Evolutionary conservation across 2,113 vertebrate species (phyloP).

Genomic region (Mus pahari): DNA sequence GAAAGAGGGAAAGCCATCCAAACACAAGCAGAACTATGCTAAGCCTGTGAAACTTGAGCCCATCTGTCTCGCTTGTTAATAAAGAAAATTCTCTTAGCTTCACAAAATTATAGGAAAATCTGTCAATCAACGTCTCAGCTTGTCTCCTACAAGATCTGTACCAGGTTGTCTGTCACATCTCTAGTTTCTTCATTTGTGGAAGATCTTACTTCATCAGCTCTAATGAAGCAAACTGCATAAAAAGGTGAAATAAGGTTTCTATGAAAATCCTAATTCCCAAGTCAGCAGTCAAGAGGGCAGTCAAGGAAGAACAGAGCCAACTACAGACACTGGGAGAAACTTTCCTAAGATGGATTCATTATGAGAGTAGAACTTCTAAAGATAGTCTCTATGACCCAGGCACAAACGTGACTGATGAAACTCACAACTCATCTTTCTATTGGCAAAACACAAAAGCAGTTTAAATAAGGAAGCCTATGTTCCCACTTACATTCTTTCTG

Average conservation of each 20-base stretch:
- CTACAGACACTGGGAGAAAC: conserved; percentile 39
- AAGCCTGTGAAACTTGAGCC: conserved; percentile 45
- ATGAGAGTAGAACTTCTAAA: not conserved
- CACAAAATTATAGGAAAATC: conserved; percentile 57
- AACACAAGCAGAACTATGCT: conserved; percentile 69
- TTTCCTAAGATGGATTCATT: conserved; percentile 36
- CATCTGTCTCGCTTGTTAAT: conserved; percentile 60
- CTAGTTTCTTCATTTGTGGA: conserved; percentile 13
- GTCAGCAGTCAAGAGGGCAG: conserved; percentile 69
- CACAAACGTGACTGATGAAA: conserved; percentile 52
- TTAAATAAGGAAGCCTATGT: conserved; percentile 40
- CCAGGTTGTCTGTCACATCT: conserved; percentile 41
- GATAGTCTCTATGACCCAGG: conserved; percentile 46
- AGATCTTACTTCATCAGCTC: conserved; percentile 61
- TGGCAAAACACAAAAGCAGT: conserved; percentile 63
- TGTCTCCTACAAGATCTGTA: conserved; percentile 65
- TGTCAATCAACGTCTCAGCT: conserved; percentile 71
- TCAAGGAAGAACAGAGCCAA: not conserved
- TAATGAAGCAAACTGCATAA: conserved; percentile 61
- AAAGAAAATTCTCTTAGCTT: conserved; percentile 73
- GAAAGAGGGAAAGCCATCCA: conserved; percentile 20
- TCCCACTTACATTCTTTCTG: not conserved
- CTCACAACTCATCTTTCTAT: conserved; percentile 48
- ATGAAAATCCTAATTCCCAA: conserved; percentile 73
- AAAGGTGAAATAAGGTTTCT: conserved; percentile 62